Evolutionary conservation across 2,797 vertebrate genomes (phyloP), one percentile per base, ranked within the genome.

Genomic region (Gymnopithys bicolor): DNA sequence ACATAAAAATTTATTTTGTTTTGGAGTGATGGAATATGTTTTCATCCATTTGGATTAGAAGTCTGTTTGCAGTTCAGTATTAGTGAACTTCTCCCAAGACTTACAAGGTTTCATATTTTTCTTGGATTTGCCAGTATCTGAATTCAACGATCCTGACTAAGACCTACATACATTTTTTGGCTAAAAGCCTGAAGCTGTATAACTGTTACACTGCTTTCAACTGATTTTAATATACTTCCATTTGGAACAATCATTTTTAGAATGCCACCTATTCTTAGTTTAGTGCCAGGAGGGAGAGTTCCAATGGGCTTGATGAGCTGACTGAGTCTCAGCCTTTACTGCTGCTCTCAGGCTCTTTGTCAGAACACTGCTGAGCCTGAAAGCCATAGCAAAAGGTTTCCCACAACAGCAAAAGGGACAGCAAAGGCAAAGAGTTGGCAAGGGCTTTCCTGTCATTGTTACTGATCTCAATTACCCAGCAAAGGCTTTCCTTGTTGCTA

Each of bases 61-160:
- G 27, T 35, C 48, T 89, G 79, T 86, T 93, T 81, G 95, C 71
- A 84, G 59, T 89, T 91, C 73, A 75, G 58, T 71, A 79, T 73
- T 75, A 75, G 12, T 23, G 35, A 19, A 49, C 46, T 84, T 88
- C 59, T 91, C 87, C 52, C 33, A 71, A 69, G 69, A 71, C 46
- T 73, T 85, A 45, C 16, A 90, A 66, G 49, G 27, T 83, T 77
- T 71, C 53, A 6, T 90, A 39, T 89, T 96, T 93, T 77, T 88
- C 80, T 88, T 95, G 89, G 59, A 88, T 91, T 88, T 78, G 21
- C 39, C 35, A 70, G 48, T 52, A 93, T 64, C 74, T 91, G 74
- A 84, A 76, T 67, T 94, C 78, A 83, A 68, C 0, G 0, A 55
- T 78, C 25, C 45, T 41, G 24, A 89, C 53, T 46, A 69, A 81